Base-by-base conservation (phyloP, 2,888 invertebrate species). In the Rhingia campestris region DNA sequence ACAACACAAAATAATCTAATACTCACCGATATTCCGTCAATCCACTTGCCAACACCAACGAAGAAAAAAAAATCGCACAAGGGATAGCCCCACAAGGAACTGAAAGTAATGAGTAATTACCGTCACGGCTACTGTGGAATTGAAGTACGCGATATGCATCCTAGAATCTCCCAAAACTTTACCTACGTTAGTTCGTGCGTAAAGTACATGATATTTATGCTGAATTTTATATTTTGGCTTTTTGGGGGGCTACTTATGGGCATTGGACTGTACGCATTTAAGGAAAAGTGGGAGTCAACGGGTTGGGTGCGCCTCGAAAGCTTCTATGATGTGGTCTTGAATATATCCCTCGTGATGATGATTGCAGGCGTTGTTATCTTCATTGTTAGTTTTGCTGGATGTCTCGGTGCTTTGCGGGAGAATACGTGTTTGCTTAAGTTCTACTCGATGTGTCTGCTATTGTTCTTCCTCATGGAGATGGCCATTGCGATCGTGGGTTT, bases 351-450 rank as follows among this genome's bases (percentile, higher is more conserved):
- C 76, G 95, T 98, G 69, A 95, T 98, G 92, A 95, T 97, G n/a
- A 94, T 98, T 75, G 94, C 97, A 77, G 98, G 98, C 3, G 95
- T 95, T 39, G 95, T 98, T 6, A 95, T 98, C n/a, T 98, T 98
- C 91, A 94, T 97, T 63, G 97, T 98, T 67, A 97, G 97, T 91
- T 98, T 98, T 91, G 96, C 97, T 22, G 98, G 98, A 5, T 98
- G 98, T 90, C 95, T 98, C 10, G 98, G 92, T 6, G 92, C 92
- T 7, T 81, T 92, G 32, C 92, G 98, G 77, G 98, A 98, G 92
- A 98, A 98, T 91, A 97, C 97, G 0, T 97, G 96, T 89, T 92
- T 98, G 81, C 93, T 98, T 10, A 97, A 97, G 93, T 96, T 98
- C 82, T 98, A 98, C 91, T 98, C 98, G 0, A 93, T 97, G 86